Evolutionary conservation across 1,140 invertebrate species (phyloP), one percentile per base, ranked within the genome.

Genomic region (Hirudo medicinalis): DNA sequence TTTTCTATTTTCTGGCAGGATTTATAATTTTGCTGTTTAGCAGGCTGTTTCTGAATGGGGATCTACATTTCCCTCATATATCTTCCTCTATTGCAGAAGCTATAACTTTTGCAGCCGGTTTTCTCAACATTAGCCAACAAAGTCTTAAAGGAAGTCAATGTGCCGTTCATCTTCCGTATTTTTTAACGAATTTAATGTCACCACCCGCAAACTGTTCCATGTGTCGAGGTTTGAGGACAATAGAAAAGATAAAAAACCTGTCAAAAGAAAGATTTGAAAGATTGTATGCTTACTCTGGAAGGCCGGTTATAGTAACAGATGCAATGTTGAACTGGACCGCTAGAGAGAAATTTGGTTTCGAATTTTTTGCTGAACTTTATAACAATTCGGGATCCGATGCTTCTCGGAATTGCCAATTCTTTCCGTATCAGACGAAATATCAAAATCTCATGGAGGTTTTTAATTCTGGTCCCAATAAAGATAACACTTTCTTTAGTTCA

Each of bases 391-490:
- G 66, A 22, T 60, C 22, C 29, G 40, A 49, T 60, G 49, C 29
- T 4, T 72, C 75, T 29, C 76, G 75, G 29, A 78, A 79, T 60
- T 95, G 92, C 76, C 91, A 93, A 78, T 95, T 92, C 80, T 90
- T 94, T 78, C 89, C 91, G 0, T 94, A 94, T 78, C 87, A 90
- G 79, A 92, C 90, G 0, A 89, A 89, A 71, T 90, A 92, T 76
- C 81, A 82, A 29, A 88, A 83, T 68, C 82, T 94, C 0, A 79
- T 82, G 57, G 89, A 94, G 74, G 90, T 90, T 0, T 87, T 94
- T 73, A 85, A 87, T 32, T 80, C 78, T 77, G 86, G 86, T 60
- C 76, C 80, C n/a, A 81, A 84, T 43, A 82, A 90, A 71, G 86
- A 89, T 0, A 79, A 85, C 20, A 77, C 89, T 27, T 78, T 82